Percentiles rank a stretch among this genome's conserved stretches.
Evolutionary conservation across 2,797 vertebrate species (phyloP).

Genomic region (Fundulus diaphanus): DNA sequence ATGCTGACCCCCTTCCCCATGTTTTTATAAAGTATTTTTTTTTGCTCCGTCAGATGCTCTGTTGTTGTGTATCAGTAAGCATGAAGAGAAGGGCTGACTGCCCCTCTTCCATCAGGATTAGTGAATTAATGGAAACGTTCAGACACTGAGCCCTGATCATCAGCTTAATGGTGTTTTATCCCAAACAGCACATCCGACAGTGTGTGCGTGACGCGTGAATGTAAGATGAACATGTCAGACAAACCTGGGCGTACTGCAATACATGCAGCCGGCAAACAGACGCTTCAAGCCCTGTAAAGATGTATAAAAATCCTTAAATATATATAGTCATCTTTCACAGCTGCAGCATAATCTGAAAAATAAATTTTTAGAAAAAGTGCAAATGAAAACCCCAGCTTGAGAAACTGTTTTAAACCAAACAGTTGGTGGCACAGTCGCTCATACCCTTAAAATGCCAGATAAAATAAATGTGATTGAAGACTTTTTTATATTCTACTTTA

Average conservation of each 20-base stretch:
- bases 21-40: background rate
- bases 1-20: background rate
- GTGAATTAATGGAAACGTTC: slow-evolving; percentile 78
- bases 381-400: no score
- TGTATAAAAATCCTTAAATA: background rate
- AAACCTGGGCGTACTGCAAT: background rate
- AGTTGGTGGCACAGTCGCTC: background rate
- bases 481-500: background rate
- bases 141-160: slow-evolving; percentile 80
- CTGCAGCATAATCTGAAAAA: no score
- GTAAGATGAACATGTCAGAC: slow-evolving; percentile 1
- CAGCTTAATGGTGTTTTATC: slow-evolving; percentile 80
- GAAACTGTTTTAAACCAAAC: background rate
- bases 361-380: no score
- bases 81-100: slow-evolving; percentile 42
- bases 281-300: background rate
- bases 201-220: slow-evolving; percentile 7
- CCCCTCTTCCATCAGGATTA: slow-evolving; percentile 82
- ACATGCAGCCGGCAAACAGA: background rate
- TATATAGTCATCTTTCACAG: no score
- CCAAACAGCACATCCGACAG: slow-evolving; percentile 47
- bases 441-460: background rate
- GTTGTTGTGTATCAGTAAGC: slow-evolving; percentile 17
- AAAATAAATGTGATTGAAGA: background rate
- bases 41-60: background rate